Evolutionary conservation across 2,113 vertebrate species (phyloP).

Genomic region (Myotis yumanensis): DNA sequence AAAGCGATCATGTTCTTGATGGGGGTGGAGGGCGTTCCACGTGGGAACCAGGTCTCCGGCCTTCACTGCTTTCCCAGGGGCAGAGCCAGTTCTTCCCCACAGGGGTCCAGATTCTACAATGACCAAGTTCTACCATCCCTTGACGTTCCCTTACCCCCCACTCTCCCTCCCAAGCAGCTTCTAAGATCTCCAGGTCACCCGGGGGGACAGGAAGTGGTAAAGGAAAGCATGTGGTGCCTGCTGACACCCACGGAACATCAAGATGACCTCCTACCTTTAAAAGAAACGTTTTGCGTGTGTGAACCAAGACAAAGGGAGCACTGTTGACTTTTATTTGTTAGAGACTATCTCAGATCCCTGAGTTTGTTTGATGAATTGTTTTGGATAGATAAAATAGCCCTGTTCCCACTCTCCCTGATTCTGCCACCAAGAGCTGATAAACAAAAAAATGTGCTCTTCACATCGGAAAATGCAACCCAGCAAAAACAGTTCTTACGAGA

Average conservation of each 20-base stretch:
- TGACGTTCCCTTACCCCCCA: not conserved
- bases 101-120: not conserved
- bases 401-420: conserved; percentile 76
- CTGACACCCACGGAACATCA: conserved; percentile 72
- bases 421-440: conserved; percentile 79
- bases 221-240: conserved; percentile 15
- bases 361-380: conserved; percentile 74
- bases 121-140: not conserved
- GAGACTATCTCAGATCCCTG: conserved; percentile 50
- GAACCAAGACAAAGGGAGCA: conserved; percentile 63
- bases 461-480: conserved; percentile 81
- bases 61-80: not conserved
- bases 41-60: not conserved
- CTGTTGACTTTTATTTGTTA: conserved; percentile 74
- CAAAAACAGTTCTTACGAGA: conserved; percentile 81
- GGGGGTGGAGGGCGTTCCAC: not conserved
- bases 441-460: conserved; percentile 79
- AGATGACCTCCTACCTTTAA: conserved; percentile 79
- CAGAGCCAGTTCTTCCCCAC: not conserved
- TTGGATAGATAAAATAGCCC: conserved; percentile 79
- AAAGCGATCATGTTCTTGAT: not conserved
- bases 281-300: conserved; percentile 72
- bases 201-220: not conserved
- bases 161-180: not conserved
- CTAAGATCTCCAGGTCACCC: not conserved